phyloP scores from a whole-genome alignment of 2,797 vertebrate genomes.

The Aselliscus stoliczkanus region DNA sequence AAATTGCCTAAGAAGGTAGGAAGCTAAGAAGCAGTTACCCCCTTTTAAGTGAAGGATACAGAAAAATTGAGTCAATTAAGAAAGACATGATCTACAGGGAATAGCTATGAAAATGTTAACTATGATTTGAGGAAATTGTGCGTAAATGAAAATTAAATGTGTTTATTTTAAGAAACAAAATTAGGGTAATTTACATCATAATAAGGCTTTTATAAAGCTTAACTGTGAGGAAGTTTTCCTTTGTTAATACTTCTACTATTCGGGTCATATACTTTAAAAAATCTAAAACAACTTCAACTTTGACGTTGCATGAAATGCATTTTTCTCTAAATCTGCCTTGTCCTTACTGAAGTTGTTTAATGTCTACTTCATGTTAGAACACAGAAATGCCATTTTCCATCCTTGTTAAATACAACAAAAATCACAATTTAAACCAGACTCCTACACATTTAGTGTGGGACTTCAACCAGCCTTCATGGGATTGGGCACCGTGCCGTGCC shows the following conservation, averaged over 20 bases:
- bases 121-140: slow-evolving; percentile 33
- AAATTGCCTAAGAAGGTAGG: background rate
- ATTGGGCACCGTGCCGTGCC: background rate
- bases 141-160: slow-evolving; percentile 58
- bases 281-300: slow-evolving; percentile 30
- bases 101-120: slow-evolving; percentile 42
- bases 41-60: slow-evolving; percentile 3
- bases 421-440: background rate
- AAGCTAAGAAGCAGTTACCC: background rate
- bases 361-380: background rate
- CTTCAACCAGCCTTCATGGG: background rate
- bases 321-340: background rate
- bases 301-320: slow-evolving; percentile 1
- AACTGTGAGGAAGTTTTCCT: slow-evolving; percentile 17
- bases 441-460: background rate
- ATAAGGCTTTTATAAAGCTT: slow-evolving; percentile 38
- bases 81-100: background rate
- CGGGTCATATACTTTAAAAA: slow-evolving; percentile 18
- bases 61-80: slow-evolving; percentile 36
- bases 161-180: slow-evolving; percentile 58
- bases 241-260: slow-evolving; percentile 45
- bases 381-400: background rate
- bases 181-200: slow-evolving; percentile 48
- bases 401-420: background rate
- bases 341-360: background rate